Conservation (phyloP, 2,797 vertebrate genomes). For the Sphenopsis melanotis region DNA sequence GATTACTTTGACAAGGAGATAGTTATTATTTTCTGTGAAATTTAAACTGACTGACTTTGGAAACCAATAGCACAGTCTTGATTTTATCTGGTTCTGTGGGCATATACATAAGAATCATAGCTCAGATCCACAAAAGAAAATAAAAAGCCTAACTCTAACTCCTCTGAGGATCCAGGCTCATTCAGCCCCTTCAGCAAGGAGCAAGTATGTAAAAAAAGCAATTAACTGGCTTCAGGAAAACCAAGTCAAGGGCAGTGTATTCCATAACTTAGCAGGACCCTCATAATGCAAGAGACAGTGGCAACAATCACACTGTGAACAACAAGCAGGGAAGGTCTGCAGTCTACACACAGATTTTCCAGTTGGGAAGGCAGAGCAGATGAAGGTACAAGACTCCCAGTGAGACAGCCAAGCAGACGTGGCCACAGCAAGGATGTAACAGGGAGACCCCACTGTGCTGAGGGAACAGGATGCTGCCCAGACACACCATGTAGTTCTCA, state of each 20-base stretch:
- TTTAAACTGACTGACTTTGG: not conserved
- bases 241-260: not conserved
- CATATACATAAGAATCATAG: not conserved
- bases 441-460: not conserved
- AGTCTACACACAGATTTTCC: not conserved
- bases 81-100: rapidly evolving
- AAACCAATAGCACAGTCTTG: not conserved
- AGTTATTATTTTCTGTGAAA: not conserved
- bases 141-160: not conserved
- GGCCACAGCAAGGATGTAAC: not conserved
- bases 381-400: not conserved
- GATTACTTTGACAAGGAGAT: not conserved
- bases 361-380: not conserved
- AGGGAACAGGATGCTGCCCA: not conserved
- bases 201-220: not conserved
- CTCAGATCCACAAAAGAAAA: not conserved
- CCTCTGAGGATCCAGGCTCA: not conserved
- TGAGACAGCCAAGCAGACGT: rapidly evolving
- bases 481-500: rapidly evolving
- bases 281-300: not conserved
- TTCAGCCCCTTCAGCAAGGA: not conserved
- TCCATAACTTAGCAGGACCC: not conserved
- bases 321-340: not conserved
- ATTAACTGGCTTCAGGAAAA: not conserved
- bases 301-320: not conserved